Conservation (phyloP, 2,888 invertebrate species). For the Eupeodes luniger region DNA sequence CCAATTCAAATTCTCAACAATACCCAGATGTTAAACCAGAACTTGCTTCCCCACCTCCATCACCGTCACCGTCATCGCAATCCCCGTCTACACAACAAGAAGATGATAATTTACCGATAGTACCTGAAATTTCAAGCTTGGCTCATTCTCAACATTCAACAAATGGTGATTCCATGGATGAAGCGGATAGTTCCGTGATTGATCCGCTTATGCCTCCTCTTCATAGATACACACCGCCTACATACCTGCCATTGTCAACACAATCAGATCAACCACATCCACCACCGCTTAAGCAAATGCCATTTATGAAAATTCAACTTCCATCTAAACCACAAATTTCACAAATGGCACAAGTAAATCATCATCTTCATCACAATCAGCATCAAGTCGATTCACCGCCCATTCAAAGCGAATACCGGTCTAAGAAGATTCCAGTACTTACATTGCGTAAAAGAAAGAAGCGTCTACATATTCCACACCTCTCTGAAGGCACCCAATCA, state of each 20-base stretch:
- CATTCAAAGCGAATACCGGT: neutral
- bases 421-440: constrained; percentile 66
- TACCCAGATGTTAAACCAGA: constrained; percentile 54
- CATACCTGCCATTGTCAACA: constrained; percentile 58
- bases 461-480: constrained; percentile 63
- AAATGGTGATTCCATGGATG: neutral
- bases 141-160: neutral
- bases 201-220: constrained; percentile 57
- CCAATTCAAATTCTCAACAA: constrained; percentile 77
- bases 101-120: constrained; percentile 32
- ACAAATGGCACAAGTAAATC: constrained; percentile 66
- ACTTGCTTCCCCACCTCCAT: constrained; percentile 45
- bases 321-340: constrained; percentile 63
- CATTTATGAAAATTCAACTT: constrained; percentile 60
- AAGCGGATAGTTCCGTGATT: neutral
- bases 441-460: constrained; percentile 72
- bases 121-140: constrained; percentile 29
- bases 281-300: constrained; percentile 65
- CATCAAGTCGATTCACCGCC: constrained; percentile 11
- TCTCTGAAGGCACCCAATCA: constrained; percentile 58
- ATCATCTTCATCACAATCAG: neutral
- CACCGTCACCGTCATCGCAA: constrained; percentile 15
- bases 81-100: neutral
- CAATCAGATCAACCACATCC: constrained; percentile 53
- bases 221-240: constrained; percentile 61